These are phyloP conservation scores for Platycercus adscitus DNA, from an alignment of 2,113 vertebrate species.

Conservation along the genomic window DNA sequence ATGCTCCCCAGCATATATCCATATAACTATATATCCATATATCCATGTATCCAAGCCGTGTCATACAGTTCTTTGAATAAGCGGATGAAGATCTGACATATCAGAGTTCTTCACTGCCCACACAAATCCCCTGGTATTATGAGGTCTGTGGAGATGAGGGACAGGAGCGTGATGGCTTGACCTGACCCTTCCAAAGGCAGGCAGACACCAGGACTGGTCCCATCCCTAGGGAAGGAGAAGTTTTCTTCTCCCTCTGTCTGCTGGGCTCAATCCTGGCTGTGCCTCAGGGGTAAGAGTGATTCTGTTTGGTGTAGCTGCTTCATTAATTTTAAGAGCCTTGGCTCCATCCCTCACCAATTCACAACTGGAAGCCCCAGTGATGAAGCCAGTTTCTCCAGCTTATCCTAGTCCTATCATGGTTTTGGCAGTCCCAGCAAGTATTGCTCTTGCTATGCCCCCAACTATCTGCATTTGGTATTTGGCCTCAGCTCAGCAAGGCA, in stretches of 20 bases:
- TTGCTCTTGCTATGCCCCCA: not conserved
- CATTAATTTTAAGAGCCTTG: not conserved
- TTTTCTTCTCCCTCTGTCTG: not conserved
- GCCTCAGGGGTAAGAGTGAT: not conserved
- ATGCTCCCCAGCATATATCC: not conserved
- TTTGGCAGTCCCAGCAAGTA: not conserved
- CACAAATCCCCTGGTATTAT: not conserved
- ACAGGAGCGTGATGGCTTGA: not conserved
- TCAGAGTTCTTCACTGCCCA: not conserved
- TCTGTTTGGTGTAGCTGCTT: not conserved
- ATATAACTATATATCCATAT: no score
- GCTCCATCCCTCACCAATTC: not conserved
- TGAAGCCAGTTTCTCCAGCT: not conserved
- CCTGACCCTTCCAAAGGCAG: not conserved
- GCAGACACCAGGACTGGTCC: not conserved
- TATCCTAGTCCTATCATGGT: not conserved
- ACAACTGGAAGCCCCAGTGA: not conserved
- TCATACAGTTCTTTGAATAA: rapidly evolving
- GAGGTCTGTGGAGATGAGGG: not conserved
- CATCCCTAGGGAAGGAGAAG: not conserved
- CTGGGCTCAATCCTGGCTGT: not conserved
- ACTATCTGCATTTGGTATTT: not conserved
- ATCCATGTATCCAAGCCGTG: not conserved
- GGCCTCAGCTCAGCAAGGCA: not conserved
- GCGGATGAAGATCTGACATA: not conserved